Evolutionary conservation across 2,113 vertebrate species (phyloP).

Genomic region (Hippocampus zosterae): DNA sequence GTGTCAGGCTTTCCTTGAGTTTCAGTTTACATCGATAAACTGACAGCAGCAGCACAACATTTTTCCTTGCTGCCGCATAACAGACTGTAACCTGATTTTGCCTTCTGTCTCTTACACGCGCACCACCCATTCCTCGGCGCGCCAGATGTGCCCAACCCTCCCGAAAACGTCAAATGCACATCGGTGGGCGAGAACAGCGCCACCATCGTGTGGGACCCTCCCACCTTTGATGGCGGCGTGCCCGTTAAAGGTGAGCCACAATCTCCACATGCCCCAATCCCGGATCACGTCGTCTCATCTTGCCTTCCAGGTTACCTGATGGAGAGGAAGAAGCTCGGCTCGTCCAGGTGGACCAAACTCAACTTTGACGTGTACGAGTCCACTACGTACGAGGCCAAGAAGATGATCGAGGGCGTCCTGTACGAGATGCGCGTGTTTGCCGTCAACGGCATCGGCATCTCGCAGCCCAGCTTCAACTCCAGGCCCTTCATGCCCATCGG

Average conservation of each 20-base stretch:
- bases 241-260: slow-evolving; percentile 75
- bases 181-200: slow-evolving; percentile 83
- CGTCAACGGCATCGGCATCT: slow-evolving; percentile 82
- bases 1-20: too few relatives aligned
- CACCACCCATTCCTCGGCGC: slow-evolving; percentile 28
- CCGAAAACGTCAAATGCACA: slow-evolving; percentile 77
- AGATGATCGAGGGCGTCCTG: slow-evolving; percentile 86
- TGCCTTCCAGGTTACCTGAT: slow-evolving; percentile 80
- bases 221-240: slow-evolving; percentile 79
- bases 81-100: neutral
- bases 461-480: slow-evolving; percentile 79
- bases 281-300: neutral
- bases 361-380: slow-evolving; percentile 84
- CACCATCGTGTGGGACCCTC: slow-evolving; percentile 79
- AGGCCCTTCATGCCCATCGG: slow-evolving; percentile 79
- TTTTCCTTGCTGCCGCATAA: neutral
- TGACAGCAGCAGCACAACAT: neutral
- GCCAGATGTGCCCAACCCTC: slow-evolving; percentile 84
- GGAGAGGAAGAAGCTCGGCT: slow-evolving; percentile 86
- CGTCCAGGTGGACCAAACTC: slow-evolving; percentile 84
- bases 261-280: slow-evolving; percentile 38
- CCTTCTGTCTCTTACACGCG: slow-evolving; percentile 1
- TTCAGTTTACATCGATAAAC: too few relatives aligned
- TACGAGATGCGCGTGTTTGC: slow-evolving; percentile 90
- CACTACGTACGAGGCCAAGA: slow-evolving; percentile 79